These are phyloP conservation scores for Ceratosolen fusciceps DNA, from an alignment of 1,140 invertebrate species.

Conservation along the genomic window DNA sequence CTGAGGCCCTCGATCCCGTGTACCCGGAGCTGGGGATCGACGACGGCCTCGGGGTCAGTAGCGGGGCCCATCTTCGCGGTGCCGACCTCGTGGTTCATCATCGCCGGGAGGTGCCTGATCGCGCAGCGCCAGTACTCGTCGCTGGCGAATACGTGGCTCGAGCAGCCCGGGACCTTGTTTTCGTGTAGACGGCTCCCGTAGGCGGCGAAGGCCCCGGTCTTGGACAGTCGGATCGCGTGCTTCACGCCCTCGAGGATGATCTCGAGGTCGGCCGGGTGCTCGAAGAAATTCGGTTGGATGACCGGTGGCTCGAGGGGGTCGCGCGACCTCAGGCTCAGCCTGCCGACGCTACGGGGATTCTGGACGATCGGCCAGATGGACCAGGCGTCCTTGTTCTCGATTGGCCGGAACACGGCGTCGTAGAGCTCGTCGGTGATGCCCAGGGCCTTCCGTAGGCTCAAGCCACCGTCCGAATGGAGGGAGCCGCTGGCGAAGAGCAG, in stretches of 20 bases:
- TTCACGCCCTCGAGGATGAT: constrained; percentile 79
- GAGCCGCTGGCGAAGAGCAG: constrained; percentile 71
- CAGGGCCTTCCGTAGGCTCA: constrained; percentile 72
- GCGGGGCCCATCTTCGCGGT: constrained; percentile 84
- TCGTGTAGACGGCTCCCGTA: constrained; percentile 74
- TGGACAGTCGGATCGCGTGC: constrained; percentile 74
- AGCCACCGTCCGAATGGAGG: constrained; percentile 77
- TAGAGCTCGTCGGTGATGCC: constrained; percentile 75
- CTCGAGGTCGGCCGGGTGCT: constrained; percentile 76
- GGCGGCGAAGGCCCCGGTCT: constrained; percentile 76
- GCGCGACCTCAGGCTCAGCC: constrained; percentile 76
- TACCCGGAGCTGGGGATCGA: constrained; percentile 80
- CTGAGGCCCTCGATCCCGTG: constrained; percentile 79
- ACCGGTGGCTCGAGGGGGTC: constrained; percentile 83
- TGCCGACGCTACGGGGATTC: constrained; percentile 82
- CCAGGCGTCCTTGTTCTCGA: constrained; percentile 76
- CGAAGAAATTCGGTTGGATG: constrained; percentile 83
- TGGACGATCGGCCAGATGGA: constrained; percentile 81
- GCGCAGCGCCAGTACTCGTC: constrained; percentile 84
- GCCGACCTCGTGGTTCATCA: constrained; percentile 80
- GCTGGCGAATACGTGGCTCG: constrained; percentile 69
- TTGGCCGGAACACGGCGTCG: constrained; percentile 72
- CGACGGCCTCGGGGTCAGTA: constrained; percentile 79
- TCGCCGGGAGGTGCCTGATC: constrained; percentile 75
- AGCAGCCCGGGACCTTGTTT: constrained; percentile 75